Evolutionary conservation across 2,888 invertebrate genomes (phyloP), one percentile per base, ranked within the genome.

Genomic region (Caenorhabditis doughertyi): DNA sequence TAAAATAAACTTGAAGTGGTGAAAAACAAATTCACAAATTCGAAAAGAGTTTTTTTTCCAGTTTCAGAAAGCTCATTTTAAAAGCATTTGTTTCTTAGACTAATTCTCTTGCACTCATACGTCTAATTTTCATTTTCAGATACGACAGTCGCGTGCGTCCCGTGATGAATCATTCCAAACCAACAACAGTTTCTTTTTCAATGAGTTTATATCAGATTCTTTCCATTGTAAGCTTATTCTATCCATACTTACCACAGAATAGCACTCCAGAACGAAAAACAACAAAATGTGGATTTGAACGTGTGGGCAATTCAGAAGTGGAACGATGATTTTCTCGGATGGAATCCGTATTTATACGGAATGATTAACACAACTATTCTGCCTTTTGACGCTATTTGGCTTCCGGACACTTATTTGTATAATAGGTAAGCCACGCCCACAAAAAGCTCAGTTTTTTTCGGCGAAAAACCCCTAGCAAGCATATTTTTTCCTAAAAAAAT

Each of bases 261-360:
- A n/a, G n/a, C n/a, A n/a, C n/a, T n/a, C 5, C 81, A 90, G 90
- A 91, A 91, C 71, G 91, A 91, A 73, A 91, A 91, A 68, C 87
- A 88, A 62, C 91, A 91, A 79, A 90, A 87, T 70, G 85, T 91
- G n/a, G 91, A 91, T 62, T 65, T 91, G 76, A 91, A 91, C 74
- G 87, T 91, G 32, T 91, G 91, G 91, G 91, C 90, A 21, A 91
- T 91, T 51, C 89, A 91, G 79, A 91, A 91, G 83, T 91, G 91
- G 91, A 87, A 81, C 23, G 91, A 91, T 83, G 90, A 90, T 49
- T 90, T 90, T 79, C 84, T 89, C 44, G 90, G 91, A 0, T 91
- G 91, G 91, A 88, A 90, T 81, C 91, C 91, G 2, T 81, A 86
- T 56, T 80, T 88, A 16, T 91, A 91, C 80, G 91, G 91, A 32